Conservation (phyloP, 2,888 invertebrate species). For the Harmothoe impar region DNA sequence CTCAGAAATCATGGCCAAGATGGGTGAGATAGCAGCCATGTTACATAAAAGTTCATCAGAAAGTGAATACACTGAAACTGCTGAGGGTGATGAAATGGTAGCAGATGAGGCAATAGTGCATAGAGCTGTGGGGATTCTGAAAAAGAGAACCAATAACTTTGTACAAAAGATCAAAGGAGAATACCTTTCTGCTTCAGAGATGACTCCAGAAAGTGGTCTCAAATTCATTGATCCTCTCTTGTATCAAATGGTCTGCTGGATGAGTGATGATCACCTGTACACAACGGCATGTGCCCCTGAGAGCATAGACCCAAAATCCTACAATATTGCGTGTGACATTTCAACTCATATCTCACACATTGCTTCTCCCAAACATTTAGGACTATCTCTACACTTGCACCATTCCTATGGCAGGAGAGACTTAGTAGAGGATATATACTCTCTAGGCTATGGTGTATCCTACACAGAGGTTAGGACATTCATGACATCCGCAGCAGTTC, state of each 20-base stretch:
- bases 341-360: not conserved
- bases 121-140: slow-evolving; percentile 37
- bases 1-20: not conserved
- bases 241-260: slow-evolving; percentile 44
- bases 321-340: slow-evolving; percentile 42
- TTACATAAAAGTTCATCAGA: not conserved
- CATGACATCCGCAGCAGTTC: slow-evolving; percentile 13
- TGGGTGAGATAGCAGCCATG: not conserved
- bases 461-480: slow-evolving; percentile 32
- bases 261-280: not conserved
- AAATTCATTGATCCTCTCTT: slow-evolving; percentile 48
- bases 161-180: not conserved
- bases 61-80: not conserved
- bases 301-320: not conserved
- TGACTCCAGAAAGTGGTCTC: not conserved
- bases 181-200: not conserved
- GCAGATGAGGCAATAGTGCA: slow-evolving; percentile 38
- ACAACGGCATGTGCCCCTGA: not conserved
- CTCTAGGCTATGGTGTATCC: slow-evolving; percentile 49
- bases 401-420: slow-evolving; percentile 32
- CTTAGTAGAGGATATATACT: slow-evolving; percentile 26
- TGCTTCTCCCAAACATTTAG: slow-evolving; percentile 34
- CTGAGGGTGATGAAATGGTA: not conserved
- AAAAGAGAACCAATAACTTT: not conserved
- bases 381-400: slow-evolving; percentile 46